Evolutionary conservation across 2,888 invertebrate species (phyloP), one percentile per base, ranked within the genome.

Genomic region (Atethmia centrago): DNA sequence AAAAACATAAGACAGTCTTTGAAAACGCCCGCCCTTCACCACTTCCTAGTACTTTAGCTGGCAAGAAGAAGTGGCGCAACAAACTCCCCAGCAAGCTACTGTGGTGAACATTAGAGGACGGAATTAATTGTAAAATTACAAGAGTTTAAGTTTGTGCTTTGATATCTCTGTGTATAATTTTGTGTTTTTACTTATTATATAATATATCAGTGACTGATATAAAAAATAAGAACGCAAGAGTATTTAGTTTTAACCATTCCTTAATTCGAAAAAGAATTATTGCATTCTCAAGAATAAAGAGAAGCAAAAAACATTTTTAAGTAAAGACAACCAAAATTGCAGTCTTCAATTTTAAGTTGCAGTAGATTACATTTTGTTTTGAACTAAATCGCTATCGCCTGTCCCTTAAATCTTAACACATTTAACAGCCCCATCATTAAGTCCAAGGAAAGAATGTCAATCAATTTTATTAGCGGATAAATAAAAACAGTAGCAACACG

Each of bases 381-480:
- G 16, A 45, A n/a, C n/a, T 9, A 51, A 28, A 62, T 69, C 88
- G 90, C 89, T 85, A 31, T 61, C 83, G 76, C 88, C 81, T 77
- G 47, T 80, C 21, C 62, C 71, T 74, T 77, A 56, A 21, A 71
- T 21, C 19, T 56, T 70, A 61, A 68, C 47, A 80, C 68, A 68
- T 75, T 80, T 84, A 87, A 85, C 84, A 81, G 79, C 85, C 87
- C 83, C 83, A 85, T 91, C 90, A 90, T 92, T 90, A 91, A 90
- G 75, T 83, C 83, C 74, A 87, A 90, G 83, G 90, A 93, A 93
- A 94, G 91, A 93, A 93, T 92, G 94, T 94, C 94, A 94, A 93
- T 95, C 93, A 94, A 88, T 93, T 95, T 95, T 95, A 95, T 93
- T 92, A 91, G 91, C 89, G 92, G 93, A 93, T 92, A 92, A 93